Conservation (phyloP, 2,888 invertebrate genomes). For the Xanthia togata region DNA sequence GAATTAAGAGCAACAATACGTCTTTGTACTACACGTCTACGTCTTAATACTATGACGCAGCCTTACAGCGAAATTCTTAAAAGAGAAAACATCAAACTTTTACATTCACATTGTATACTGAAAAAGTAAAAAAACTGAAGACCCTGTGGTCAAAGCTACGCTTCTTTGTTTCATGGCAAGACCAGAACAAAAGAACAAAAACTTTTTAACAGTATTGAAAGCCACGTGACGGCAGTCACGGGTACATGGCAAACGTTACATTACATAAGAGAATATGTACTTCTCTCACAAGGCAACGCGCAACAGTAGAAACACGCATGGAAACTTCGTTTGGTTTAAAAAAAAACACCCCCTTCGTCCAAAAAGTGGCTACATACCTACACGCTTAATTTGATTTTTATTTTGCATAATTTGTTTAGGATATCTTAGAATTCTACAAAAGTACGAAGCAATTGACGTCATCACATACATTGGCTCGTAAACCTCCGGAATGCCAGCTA, state of each 20-base stretch:
- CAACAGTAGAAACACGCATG: background rate
- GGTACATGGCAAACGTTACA: constrained; percentile 19
- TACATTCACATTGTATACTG: constrained; percentile 27
- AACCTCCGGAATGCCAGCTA: constrained; percentile 15
- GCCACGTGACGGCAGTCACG: constrained; percentile 43
- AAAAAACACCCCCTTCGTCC: background rate
- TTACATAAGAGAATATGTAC: constrained; percentile 12
- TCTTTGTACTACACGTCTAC: constrained; percentile 11
- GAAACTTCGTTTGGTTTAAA: background rate
- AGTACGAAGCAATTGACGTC: background rate
- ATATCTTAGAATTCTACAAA: background rate
- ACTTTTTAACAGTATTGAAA: constrained; percentile 19
- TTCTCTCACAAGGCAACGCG: background rate
- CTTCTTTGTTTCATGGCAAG: constrained; percentile 30
- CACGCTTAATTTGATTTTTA: background rate
- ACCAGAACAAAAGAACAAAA: constrained; percentile 36
- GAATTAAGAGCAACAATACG: constrained; percentile 16
- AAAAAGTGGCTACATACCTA: background rate
- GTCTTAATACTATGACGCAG: constrained; percentile 9
- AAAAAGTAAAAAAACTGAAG: constrained; percentile 39
- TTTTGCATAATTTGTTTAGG: background rate
- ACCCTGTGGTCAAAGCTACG: constrained; percentile 24
- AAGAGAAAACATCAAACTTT: constrained; percentile 26
- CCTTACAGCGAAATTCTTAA: constrained; percentile 25
- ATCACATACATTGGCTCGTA: constrained; percentile 9